Conservation (phyloP, 2,113 vertebrate species). For the Polypterus bichir region DNA sequence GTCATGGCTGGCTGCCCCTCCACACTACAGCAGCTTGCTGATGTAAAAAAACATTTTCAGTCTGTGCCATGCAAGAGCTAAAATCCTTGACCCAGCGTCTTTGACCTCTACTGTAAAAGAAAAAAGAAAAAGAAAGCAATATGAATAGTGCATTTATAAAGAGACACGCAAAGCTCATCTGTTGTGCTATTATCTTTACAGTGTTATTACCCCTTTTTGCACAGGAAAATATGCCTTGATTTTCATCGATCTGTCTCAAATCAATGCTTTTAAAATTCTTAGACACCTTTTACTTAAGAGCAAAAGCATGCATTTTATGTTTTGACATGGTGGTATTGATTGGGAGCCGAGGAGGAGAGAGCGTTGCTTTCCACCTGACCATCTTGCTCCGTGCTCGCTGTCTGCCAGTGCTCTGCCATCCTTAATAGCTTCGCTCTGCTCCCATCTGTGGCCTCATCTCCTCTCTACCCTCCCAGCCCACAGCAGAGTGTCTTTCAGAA, state of each 20-base stretch:
- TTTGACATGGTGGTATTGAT: slow-evolving; percentile 94
- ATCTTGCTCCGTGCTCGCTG: slow-evolving; percentile 33
- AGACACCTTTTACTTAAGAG: slow-evolving; percentile 95
- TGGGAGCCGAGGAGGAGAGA: slow-evolving; percentile 33
- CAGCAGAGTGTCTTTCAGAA: slow-evolving; percentile 49
- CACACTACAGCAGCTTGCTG: too few relatives aligned
- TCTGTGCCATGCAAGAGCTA: slow-evolving; percentile 3
- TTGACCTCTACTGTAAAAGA: slow-evolving; percentile 37
- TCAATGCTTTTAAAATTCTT: slow-evolving; percentile 98
- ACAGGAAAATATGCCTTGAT: slow-evolving; percentile 68
- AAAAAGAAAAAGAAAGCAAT: slow-evolving; percentile 31
- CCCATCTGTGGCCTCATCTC: slow-evolving; percentile 40
- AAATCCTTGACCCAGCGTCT: slow-evolving; percentile 44
- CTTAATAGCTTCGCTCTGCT: slow-evolving; percentile 87
- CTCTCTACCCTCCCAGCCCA: slow-evolving; percentile 46
- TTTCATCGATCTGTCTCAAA: slow-evolving; percentile 78
- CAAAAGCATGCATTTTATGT: slow-evolving; percentile 94
- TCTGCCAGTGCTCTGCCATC: slow-evolving; percentile 58
- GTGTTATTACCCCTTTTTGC: slow-evolving; percentile 78
- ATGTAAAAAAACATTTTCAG: too few relatives aligned
- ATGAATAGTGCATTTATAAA: slow-evolving; percentile 42
- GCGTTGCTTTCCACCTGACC: slow-evolving; percentile 43
- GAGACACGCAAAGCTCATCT: slow-evolving; percentile 35
- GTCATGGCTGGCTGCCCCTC: too few relatives aligned
- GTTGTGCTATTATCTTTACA: slow-evolving; percentile 63